Evolutionary conservation across 2,888 invertebrate genomes (phyloP), one percentile per base, ranked within the genome.

Genomic region (Scaptomyza parva): DNA sequence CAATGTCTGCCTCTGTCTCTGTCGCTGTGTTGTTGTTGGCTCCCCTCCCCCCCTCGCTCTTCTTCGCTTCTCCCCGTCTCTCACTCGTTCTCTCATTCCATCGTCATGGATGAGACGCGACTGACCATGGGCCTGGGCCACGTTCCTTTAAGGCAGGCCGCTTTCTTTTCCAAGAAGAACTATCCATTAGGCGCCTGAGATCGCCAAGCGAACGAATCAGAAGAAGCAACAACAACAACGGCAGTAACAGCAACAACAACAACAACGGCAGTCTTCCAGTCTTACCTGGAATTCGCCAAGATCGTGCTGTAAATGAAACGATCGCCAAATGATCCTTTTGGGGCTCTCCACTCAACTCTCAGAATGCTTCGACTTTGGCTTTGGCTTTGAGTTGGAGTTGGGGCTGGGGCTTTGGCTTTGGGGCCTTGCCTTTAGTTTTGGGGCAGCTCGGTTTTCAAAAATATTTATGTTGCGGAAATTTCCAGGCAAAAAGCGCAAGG

Each of bases 171-270:
- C 84, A 65, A 82, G 82, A 82, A 82, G 80, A 87, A 83, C 88
- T 88, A 87, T 83, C 83, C 82, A 82, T 82, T 82, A 82, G 82
- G 82, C 88, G 88, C 82, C 82, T 87, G 77, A 87, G 86, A 86
- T 86, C 76, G 71, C 78, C 73, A 54, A 44, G 52, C 57, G 63
- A 62, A 47, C 75, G n/a, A n/a, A 63, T 55, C 69, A 72, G 28
- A 37, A 22, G 17, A 41, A 11, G 43, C 61, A 18, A 20, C 58
- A 39, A 17, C 20, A 39, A 20, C 58, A 58, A 12, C 45, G 28
- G 4, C 22, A 43, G 2, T 5, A 24, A 2, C 44, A 11, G 35
- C 61, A 18, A 20, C 57, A 39, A n/a, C 17, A 39, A 20, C 57
- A 57, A 14, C 43, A 17, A 11, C 43, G 24, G 14, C 30, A 28